phyloP scores from a whole-genome alignment of 1,140 invertebrate genomes.

The Cydia fagiglandana region DNA sequence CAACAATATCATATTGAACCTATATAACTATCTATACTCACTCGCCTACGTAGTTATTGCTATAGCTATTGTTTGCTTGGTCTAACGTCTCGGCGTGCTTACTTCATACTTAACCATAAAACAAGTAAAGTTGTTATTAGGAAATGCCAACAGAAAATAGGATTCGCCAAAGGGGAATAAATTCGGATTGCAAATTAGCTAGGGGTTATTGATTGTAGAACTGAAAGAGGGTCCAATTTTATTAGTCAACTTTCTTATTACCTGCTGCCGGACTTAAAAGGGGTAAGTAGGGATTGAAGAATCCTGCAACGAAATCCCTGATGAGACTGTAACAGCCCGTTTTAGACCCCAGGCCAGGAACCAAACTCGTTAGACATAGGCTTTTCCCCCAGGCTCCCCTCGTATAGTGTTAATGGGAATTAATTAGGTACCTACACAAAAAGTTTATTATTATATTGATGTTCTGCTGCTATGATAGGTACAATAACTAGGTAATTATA shows the following conservation, averaged over 20 bases:
- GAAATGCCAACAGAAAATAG: slow-evolving; percentile 11
- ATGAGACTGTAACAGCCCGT: neutral
- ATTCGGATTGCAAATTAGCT: slow-evolving; percentile 22
- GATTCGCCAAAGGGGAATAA: slow-evolving; percentile 18
- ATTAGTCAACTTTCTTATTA: slow-evolving; percentile 24
- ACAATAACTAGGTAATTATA: too few species aligned
- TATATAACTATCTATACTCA: slow-evolving; percentile 43
- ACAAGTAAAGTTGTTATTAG: slow-evolving; percentile 6
- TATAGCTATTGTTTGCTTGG: slow-evolving; percentile 34
- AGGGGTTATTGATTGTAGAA: slow-evolving; percentile 29
- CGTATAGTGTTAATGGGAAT: too few species aligned
- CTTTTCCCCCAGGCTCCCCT: too few species aligned
- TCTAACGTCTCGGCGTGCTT: neutral
- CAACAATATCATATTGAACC: slow-evolving; percentile 63
- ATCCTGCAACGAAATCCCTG: neutral
- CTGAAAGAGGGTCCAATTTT: slow-evolving; percentile 17
- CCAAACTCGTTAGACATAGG: too few species aligned
- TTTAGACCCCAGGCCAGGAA: too few species aligned
- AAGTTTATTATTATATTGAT: too few species aligned
- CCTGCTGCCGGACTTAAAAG: slow-evolving; percentile 15
- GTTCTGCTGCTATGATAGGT: too few species aligned
- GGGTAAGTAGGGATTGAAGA: neutral
- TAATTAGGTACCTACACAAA: too few species aligned
- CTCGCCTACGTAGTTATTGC: slow-evolving; percentile 39
- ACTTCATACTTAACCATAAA: slow-evolving; percentile 1